Conservation (phyloP, 2,113 vertebrate genomes). For the Regulus satrapa region DNA sequence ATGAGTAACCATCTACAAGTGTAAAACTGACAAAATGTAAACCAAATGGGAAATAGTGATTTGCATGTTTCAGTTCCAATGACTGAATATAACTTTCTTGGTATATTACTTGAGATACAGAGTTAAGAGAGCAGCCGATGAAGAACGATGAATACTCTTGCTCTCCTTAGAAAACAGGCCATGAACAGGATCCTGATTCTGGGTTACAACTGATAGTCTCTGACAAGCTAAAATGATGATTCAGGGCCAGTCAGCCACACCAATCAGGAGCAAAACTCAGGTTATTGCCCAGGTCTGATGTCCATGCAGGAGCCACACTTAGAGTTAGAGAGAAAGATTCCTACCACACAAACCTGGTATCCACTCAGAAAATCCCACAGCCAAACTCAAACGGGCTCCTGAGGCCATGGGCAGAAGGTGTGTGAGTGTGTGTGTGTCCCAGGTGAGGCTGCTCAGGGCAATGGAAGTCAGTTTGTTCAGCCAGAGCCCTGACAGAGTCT, state of each 20-base stretch:
- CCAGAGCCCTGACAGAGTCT: neutral
- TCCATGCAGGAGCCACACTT: neutral
- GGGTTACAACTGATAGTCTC: neutral
- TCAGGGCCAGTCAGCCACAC: neutral
- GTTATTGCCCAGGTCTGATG: neutral
- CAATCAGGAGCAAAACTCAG: neutral
- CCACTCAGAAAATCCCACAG: neutral
- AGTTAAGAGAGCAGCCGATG: neutral
- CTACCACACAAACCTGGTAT: fast-evolving
- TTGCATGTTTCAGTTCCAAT: neutral
- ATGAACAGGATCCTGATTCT: neutral
- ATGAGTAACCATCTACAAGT: neutral
- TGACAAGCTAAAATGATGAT: neutral
- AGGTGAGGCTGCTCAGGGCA: neutral
- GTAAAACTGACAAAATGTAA: neutral
- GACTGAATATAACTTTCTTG: neutral
- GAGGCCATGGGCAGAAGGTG: neutral
- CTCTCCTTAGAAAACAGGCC: neutral
- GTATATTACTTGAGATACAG: neutral
- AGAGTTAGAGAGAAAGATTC: neutral
- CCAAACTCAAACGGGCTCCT: neutral
- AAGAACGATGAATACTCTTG: neutral
- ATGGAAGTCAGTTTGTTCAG: neutral
- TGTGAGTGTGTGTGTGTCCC: neutral
- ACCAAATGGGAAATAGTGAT: neutral